Percentiles rank a stretch among this genome's conserved stretches.
phyloP scores from a whole-genome alignment of 2,113 vertebrate species.

The Pedetes capensis region DNA sequence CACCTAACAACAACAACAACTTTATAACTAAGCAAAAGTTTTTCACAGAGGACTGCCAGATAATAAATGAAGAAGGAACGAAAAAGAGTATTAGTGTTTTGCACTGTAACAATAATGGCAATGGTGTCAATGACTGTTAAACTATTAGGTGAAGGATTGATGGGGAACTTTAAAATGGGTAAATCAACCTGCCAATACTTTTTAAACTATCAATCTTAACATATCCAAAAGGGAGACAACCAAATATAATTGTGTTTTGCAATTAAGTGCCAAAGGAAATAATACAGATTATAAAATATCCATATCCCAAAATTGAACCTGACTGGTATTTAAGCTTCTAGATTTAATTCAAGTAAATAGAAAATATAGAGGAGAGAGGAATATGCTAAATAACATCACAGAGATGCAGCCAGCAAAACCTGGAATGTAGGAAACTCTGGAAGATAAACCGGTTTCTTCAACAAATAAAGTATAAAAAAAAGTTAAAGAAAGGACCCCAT shows the following conservation, averaged over 20 bases:
- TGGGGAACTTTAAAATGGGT: too few relatives aligned
- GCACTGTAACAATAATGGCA: not conserved
- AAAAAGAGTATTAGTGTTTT: not conserved
- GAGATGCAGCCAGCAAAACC: not conserved
- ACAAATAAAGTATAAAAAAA: not conserved
- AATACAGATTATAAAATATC: not conserved
- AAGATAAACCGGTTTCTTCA: not conserved
- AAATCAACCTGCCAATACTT: not conserved
- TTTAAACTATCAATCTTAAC: not conserved
- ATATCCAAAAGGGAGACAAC: not conserved
- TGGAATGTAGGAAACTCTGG: not conserved
- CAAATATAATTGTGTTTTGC: not conserved
- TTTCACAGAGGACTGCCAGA: not conserved
- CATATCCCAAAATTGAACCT: not conserved
- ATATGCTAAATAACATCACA: not conserved
- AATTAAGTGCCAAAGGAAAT: not conserved
- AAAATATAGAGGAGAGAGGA: not conserved
- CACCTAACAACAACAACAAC: too few relatives aligned
- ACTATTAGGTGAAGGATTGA: not conserved
- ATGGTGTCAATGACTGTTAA: not conserved
- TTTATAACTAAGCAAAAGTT: too few relatives aligned
- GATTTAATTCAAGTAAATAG: not conserved
- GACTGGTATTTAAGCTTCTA: slow-evolving; percentile 6
- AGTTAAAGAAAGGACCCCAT: not conserved
- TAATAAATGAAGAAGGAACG: not conserved